phyloP scores from a whole-genome alignment of 2,113 vertebrate species.

The Anser brachyrhynchus region DNA sequence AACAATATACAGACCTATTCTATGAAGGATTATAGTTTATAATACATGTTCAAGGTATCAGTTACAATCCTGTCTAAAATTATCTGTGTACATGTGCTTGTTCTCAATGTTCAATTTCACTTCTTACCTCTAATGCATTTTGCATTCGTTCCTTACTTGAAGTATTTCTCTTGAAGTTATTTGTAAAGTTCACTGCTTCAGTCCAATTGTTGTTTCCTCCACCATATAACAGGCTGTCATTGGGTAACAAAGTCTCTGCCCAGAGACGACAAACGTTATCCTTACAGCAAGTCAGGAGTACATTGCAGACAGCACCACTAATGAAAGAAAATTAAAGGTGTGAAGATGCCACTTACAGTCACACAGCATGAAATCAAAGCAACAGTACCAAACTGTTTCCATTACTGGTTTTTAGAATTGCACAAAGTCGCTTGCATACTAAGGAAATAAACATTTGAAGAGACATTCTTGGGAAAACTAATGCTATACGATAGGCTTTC shows the following conservation, averaged over 20 bases:
- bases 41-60: not conserved
- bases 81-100: not conserved
- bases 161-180: conserved; percentile 81
- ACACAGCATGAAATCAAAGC: not conserved
- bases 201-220: conserved; percentile 76
- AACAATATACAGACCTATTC: not conserved
- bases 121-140: conserved; percentile 84
- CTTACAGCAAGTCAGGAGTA: conserved; percentile 95
- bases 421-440: not conserved
- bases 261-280: conserved; percentile 97
- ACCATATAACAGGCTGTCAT: conserved; percentile 88
- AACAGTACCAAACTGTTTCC: not conserved
- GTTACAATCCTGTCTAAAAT: not conserved
- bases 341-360: not conserved
- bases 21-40: not conserved
- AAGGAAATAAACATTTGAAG: not conserved
- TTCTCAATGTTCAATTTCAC: not conserved
- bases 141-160: conserved; percentile 82
- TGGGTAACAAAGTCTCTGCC: conserved; percentile 95
- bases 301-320: conserved; percentile 93
- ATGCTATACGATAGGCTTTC: not conserved
- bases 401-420: not conserved
- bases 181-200: conserved; percentile 70
- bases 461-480: not conserved
- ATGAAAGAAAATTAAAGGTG: conserved; percentile 21